Base-by-base conservation (phyloP, 2,113 vertebrate genomes). In the Nibea albiflora region DNA sequence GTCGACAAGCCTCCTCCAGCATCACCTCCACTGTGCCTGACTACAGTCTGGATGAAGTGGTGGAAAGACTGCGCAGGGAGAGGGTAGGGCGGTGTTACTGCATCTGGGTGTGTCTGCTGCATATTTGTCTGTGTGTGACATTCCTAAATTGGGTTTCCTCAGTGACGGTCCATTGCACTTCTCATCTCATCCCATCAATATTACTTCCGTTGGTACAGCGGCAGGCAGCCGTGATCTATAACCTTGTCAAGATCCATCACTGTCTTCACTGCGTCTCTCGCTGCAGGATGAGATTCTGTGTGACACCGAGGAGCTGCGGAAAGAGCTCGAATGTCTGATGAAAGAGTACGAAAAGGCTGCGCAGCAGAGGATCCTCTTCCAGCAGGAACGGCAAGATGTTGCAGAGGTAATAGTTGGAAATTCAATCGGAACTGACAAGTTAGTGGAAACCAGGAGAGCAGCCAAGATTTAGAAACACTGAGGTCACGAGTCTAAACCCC, bases 231-330 rank as follows among this genome's bases (percentile, higher is more conserved):
- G 66, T 61, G 52, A 64, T 83, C 1, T 83, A 17, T 54, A 47
- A 81, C 70, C 69, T 20, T 72, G 76, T 80, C 53, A 0, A 49
- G 11, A 62, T 68, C n/a, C 61, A 73, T 80, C 63, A 71, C 54
- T 49, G 50, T 73, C 50, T 73, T 68, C 56, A 2, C 52, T 42
- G 54, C 65, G 44, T 74, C 85, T 88, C 35, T 39, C 65, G 28
- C 61, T 75, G 75, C 86, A 95, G 95, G 94, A 93, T 74, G 85
- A 91, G 71, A 93, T 91, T 73, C 67, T 94, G 62, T 80, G 85
- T 39, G 86, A 92, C 66, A 84, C 85, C 0, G 70, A 90, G 47
- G 75, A 85, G 64, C 78, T 94, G 73, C 88, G 76, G 58, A 90
- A 75, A 65, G 89, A 94, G 71, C 87, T 96, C 8, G 76, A 80